A percentile compares a stretch with the other conserved stretches of the same genome.
These are phyloP conservation scores for Albula goreensis DNA, from an alignment of 2,113 vertebrate genomes.

Conservation along the genomic window DNA sequence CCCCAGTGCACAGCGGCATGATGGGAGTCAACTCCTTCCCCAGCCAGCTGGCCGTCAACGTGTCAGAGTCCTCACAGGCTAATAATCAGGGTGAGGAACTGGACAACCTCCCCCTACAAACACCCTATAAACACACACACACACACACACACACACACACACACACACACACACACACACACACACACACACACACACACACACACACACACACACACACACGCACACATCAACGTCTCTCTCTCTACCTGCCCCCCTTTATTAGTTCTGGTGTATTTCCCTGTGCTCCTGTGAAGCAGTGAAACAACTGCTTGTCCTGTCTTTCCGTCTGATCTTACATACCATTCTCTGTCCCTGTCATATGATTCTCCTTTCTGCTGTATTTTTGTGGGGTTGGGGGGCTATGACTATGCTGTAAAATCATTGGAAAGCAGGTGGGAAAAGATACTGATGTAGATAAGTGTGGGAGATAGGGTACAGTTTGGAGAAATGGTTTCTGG, in stretches of 20 bases:
- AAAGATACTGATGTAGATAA: too few relatives aligned
- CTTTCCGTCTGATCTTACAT: neutral
- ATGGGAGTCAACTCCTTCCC: constrained; percentile 98
- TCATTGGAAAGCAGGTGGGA: too few relatives aligned
- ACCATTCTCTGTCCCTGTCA: neutral
- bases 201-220: neutral
- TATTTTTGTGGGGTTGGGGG: neutral
- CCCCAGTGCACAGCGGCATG: constrained; percentile 87
- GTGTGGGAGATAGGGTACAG: too few relatives aligned
- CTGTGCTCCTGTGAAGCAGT: neutral
- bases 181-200: neutral
- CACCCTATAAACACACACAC: neutral
- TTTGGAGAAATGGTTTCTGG: too few relatives aligned
- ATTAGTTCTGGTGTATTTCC: neutral
- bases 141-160: neutral
- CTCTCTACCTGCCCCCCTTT: neutral
- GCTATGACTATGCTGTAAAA: too few relatives aligned
- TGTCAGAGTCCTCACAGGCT: constrained; percentile 87
- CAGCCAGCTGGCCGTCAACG: constrained; percentile 93
- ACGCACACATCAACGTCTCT: too few relatives aligned
- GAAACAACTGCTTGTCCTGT: neutral
- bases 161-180: neutral
- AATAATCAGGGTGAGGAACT: constrained; percentile 86
- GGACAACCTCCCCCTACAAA: neutral
- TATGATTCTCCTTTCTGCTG: neutral